Evolutionary conservation across 2,113 vertebrate species (phyloP), one percentile per base, ranked within the genome.

Genomic region (Istiophorus platypterus): DNA sequence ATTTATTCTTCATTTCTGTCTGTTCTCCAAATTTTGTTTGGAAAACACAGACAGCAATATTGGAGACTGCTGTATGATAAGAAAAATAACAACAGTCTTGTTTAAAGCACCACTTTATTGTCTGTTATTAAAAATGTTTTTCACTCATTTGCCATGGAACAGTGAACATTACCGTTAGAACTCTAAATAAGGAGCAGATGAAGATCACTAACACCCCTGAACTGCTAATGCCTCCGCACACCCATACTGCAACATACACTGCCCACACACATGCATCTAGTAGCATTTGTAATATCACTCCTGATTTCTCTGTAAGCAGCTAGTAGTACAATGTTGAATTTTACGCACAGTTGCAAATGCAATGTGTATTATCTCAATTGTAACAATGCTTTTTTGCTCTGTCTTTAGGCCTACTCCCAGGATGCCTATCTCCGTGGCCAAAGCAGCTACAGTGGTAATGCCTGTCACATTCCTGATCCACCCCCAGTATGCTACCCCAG

Each of bases 341-440:
- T 90, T 76, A 73, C 75, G 76, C 63, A 65, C 58, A 26, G 71
- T 76, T 75, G 59, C 15, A 49, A 73, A 64, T 72, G 65, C 47
- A 42, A 22, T 76, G 81, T 82, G 52, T 76, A 64, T 66, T 79
- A 0, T 78, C 39, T 80, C 24, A 76, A 15, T 80, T 82, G 78
- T 93, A 85, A 94, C 71, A 39, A 34, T 52, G 61, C 22, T 85
- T 72, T 90, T 63, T 75, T 78, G 75, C 77, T 92, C 74, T 90
- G 31, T 82, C 94, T 39, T 26, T 85, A 99, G 98, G 98, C 98
- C 0, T 99, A 99, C 95, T 99, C 97, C 87, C 97, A 99, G 92
- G 98, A 99, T 97, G 98, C 98, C 94, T 99, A 99, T 95, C 92
- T 97, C 91, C 98, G 97, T 93, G 97, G 98, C 93, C 97, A 97